Base-by-base conservation (phyloP, 2,888 invertebrate genomes). In the Atrina japonica region DNA sequence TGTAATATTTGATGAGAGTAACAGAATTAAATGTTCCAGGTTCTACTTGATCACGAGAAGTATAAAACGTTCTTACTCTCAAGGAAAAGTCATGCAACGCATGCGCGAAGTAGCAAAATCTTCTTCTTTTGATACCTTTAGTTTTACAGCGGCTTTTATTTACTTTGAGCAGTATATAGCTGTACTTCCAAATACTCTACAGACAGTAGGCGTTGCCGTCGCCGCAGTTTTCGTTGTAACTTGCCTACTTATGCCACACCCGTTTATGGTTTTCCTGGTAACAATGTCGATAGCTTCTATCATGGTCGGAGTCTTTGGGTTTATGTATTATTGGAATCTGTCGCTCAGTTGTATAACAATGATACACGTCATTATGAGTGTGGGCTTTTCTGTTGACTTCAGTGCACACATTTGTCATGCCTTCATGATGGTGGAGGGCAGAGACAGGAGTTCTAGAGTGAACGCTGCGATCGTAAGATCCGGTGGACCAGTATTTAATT, bases 11-110 rank as follows among this genome's bases (percentile, higher is more conserved):
- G 76, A 66, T 41, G 45, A 50, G 1, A 69, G 73, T 6, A 64
- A 43, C 93, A 93, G 56, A 93, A 93, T 97, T 30, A 85, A 95
- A 3, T 96, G 96, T 0, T 96, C 96, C 53, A 92, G 97, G 70
- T 96, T 96, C 87, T 92, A 97, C 55, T 94, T 97, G 59, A 96
- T 97, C 90, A 96, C 96, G 0, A 94, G 95, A 1, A 96, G 96
- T 85, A 95, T 97, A 53, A 95, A 95, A 65, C 96, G 96, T 61
- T 96, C 96, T 21, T 70, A 73, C 9, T 66, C 66, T 23, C 84
- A 86, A 70, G 84, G 83, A 0, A 59, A 77, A 18, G 59, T 85
- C 58, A 86, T 87, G 83, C 23, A 80, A 16, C 23, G 66, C 30
- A 68, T 85, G 70, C 68, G 86, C 16, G 73, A 79, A 23, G 60